A percentile compares a stretch with the other conserved stretches of the same genome.
phyloP scores from a whole-genome alignment of 2,888 invertebrate species.

The Coremacera marginata region DNA sequence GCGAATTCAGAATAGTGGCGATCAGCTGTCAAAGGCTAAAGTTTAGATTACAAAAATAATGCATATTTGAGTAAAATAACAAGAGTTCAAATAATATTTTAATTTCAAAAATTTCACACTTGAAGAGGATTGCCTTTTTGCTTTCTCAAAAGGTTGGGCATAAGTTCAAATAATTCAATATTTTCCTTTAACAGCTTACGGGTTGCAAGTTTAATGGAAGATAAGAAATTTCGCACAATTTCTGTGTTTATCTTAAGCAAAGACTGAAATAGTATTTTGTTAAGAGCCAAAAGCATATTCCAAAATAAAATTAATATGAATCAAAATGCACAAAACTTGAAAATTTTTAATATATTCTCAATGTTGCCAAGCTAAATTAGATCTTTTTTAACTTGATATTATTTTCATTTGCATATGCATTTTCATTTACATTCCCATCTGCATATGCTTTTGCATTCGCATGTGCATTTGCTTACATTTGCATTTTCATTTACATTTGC shows the following conservation, averaged over 20 bases:
- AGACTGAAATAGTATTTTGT: neutral
- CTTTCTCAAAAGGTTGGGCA: neutral
- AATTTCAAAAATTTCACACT: neutral
- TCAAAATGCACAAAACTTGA: too few species aligned
- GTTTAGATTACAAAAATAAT: conserved; percentile 24
- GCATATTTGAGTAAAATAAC: neutral
- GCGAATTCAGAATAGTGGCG: neutral
- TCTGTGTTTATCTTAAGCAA: neutral
- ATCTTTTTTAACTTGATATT: too few species aligned
- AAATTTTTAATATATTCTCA: too few species aligned
- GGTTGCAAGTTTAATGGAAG: neutral
- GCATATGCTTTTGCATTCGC: too few species aligned
- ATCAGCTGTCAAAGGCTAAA: conserved; percentile 21
- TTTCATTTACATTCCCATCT: too few species aligned
- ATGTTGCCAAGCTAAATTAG: too few species aligned
- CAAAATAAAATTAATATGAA: neutral
- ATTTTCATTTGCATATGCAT: too few species aligned
- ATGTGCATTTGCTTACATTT: too few species aligned
- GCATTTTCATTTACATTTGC: too few species aligned
- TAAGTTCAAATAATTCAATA: neutral
- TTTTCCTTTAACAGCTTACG: neutral
- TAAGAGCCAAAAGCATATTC: neutral
- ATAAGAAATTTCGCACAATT: neutral
- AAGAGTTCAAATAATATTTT: neutral
- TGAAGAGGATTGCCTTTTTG: neutral